phyloP scores from a whole-genome alignment of 2,113 vertebrate genomes.

The Condylura cristata region DNA sequence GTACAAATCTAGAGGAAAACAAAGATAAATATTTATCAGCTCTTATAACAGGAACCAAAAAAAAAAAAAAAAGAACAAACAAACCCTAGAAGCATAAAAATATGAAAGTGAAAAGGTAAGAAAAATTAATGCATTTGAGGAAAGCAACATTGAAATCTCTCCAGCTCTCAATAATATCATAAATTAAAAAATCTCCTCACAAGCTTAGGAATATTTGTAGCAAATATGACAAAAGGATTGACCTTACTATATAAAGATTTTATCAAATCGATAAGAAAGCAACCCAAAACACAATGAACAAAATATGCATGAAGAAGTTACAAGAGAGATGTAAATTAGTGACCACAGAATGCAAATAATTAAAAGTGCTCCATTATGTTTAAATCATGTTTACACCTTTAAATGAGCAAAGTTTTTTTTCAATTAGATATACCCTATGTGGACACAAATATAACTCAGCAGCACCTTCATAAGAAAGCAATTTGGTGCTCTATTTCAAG shows the following conservation, averaged over 20 bases:
- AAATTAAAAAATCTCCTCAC: background rate
- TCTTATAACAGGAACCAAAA: background rate
- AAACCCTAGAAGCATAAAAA: background rate
- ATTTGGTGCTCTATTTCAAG: background rate
- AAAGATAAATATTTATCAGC: constrained; percentile 26
- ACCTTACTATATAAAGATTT: background rate
- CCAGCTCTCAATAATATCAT: background rate
- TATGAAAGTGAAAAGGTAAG: background rate
- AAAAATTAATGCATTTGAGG: background rate
- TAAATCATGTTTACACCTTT: background rate
- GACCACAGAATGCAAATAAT: background rate
- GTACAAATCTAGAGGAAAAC: constrained; percentile 48
- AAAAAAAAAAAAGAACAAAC: background rate
- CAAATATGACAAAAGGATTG: background rate
- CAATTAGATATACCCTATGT: background rate
- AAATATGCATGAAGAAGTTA: background rate
- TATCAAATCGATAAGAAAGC: background rate
- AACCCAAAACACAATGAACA: background rate
- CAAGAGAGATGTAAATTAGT: background rate
- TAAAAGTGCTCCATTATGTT: background rate
- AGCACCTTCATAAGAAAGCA: background rate
- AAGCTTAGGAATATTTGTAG: background rate
- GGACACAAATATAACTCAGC: background rate
- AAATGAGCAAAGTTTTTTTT: background rate
- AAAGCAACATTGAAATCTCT: background rate